Conservation (phyloP, 2,113 vertebrate species). For the Psittacula cyanocephala region DNA sequence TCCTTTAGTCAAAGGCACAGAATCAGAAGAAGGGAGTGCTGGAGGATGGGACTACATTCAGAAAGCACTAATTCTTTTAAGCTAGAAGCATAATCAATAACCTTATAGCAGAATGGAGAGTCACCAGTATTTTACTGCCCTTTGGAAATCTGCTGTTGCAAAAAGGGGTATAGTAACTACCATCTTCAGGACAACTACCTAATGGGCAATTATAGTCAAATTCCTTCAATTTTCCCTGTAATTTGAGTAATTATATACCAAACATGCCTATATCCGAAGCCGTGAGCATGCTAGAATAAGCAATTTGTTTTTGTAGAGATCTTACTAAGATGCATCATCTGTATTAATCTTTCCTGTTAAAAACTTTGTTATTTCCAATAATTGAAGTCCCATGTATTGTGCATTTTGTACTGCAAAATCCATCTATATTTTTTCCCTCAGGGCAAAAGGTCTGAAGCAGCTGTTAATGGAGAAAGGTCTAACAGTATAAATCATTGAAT, state of each 20-base stretch:
- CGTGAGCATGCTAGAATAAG: background rate
- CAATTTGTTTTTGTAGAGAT: constrained; percentile 16
- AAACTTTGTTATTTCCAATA: constrained; percentile 3
- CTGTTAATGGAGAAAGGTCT: constrained; percentile 26
- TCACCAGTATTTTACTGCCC: background rate
- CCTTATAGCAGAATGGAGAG: background rate
- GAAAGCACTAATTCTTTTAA: background rate
- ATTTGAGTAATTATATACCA: background rate
- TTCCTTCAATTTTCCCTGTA: constrained; percentile 8
- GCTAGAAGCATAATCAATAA: background rate
- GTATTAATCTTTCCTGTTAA: background rate
- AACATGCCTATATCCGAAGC: background rate
- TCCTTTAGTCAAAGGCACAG: background rate
- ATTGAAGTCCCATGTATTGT: background rate
- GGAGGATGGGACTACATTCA: background rate
- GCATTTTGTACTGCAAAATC: background rate
- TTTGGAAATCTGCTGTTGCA: background rate
- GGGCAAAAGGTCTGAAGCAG: background rate
- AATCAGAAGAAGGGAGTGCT: background rate
- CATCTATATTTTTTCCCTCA: background rate
- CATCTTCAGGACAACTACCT: background rate
- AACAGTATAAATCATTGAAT: background rate
- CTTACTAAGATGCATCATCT: background rate
- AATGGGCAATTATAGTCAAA: background rate
- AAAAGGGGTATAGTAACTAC: background rate